A percentile compares a stretch with the other conserved stretches of the same genome.
Evolutionary conservation across 2,113 vertebrate species (phyloP).

Genomic region (Rhinoderma darwinii): DNA sequence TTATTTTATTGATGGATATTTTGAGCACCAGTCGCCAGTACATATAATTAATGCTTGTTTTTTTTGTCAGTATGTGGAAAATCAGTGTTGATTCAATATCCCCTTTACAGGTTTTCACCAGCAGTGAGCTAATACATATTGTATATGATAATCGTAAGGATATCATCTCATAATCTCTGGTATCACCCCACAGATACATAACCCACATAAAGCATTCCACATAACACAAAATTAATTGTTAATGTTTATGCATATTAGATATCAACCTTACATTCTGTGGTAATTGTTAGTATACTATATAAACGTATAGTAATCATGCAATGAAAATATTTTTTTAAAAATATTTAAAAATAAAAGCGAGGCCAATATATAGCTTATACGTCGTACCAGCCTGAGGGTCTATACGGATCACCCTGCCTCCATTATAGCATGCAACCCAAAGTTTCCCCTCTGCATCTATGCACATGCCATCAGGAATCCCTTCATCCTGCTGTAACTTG

Average conservation of each 20-base stretch:
- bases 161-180: neutral
- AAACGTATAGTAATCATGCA: neutral
- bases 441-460: slow-evolving; percentile 85
- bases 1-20: too few species aligned
- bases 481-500: slow-evolving; percentile 81
- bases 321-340: neutral
- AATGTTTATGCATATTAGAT: neutral
- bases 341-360: neutral
- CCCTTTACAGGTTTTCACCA: neutral
- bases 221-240: too few species aligned
- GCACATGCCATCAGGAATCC: slow-evolving; percentile 91
- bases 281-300: neutral
- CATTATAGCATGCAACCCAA: slow-evolving; percentile 92
- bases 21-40: too few species aligned
- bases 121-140: too few species aligned
- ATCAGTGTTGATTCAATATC: too few species aligned
- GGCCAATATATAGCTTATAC: neutral
- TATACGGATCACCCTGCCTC: slow-evolving; percentile 87
- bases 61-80: too few species aligned
- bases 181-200: neutral
- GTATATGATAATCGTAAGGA: too few species aligned
- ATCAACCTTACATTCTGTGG: neutral
- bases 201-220: neutral
- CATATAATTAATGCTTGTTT: too few species aligned
- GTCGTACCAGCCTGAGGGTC: slow-evolving; percentile 85